Percentiles rank a stretch among this genome's conserved stretches.
Evolutionary conservation across 2,113 vertebrate genomes (phyloP).

Genomic region (Ascaphus truei): DNA sequence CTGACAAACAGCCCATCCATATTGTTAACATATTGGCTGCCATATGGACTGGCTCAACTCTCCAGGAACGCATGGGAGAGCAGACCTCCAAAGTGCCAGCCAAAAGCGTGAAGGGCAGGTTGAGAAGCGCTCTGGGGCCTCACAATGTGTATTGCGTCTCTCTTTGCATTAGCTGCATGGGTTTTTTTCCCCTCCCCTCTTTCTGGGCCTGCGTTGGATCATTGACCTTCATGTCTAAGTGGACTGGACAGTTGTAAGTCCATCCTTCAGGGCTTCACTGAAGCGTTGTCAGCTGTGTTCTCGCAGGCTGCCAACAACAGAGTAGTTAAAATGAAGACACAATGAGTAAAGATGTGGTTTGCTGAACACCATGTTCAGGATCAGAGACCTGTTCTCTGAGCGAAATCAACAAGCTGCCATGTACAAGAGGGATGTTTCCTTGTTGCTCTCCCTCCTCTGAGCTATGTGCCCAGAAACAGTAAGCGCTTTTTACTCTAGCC

Average conservation of each 20-base stretch:
- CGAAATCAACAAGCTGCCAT: not conserved
- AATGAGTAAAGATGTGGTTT: not conserved
- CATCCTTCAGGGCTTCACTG: constrained; percentile 55
- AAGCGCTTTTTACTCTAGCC: too few relatives aligned
- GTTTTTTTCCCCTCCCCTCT: constrained; percentile 6
- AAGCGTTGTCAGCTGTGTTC: constrained; percentile 53
- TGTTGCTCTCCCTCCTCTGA: not conserved
- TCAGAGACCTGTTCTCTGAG: not conserved
- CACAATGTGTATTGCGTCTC: constrained; percentile 51
- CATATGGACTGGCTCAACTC: constrained; percentile 64
- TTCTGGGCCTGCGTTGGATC: constrained; percentile 61
- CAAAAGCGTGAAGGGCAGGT: constrained; percentile 58
- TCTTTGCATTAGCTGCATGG: constrained; percentile 30
- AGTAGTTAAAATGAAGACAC: constrained; percentile 9
- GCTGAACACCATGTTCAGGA: not conserved
- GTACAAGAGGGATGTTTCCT: not conserved
- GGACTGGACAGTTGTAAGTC: constrained; percentile 68
- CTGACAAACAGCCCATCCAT: constrained; percentile 54
- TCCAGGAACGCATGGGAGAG: constrained; percentile 61
- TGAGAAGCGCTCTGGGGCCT: constrained; percentile 53
- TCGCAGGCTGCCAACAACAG: constrained; percentile 38
- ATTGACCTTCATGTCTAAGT: constrained; percentile 66
- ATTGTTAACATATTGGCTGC: constrained; percentile 62
- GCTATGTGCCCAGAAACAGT: too few relatives aligned
- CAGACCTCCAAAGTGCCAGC: constrained; percentile 61